phyloP scores from a whole-genome alignment of 2,797 vertebrate genomes.

The Diplodus sargus region DNA sequence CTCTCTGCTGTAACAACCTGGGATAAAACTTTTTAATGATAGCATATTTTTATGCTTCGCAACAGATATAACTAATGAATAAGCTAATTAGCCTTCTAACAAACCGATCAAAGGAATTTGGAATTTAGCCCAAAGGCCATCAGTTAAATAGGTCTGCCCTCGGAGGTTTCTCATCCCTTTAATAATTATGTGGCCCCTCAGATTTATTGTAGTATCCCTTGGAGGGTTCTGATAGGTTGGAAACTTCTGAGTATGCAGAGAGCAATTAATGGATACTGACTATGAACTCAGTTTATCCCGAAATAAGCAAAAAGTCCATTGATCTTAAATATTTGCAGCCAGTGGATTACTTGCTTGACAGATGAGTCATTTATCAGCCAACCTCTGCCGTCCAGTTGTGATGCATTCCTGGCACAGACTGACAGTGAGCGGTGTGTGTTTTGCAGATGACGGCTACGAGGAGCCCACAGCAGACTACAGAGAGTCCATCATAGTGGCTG shows the following conservation, averaged over 20 bases:
- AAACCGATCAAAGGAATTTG: too few species aligned
- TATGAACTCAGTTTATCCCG: neutral
- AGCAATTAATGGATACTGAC: neutral
- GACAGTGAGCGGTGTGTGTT: slow-evolving; percentile 30
- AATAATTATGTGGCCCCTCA: neutral
- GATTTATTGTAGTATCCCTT: neutral
- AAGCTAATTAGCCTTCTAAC: too few species aligned
- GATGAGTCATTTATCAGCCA: slow-evolving; percentile 15
- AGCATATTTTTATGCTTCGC: too few species aligned
- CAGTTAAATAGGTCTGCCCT: too few species aligned
- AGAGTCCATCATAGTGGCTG: slow-evolving; percentile 16
- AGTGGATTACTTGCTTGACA: neutral
- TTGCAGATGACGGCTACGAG: slow-evolving; percentile 71
- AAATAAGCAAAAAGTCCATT: neutral
- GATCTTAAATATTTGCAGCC: slow-evolving; percentile 1
- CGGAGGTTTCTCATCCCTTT: neutral
- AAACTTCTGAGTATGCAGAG: neutral
- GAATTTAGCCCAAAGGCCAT: too few species aligned
- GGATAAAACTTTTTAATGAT: too few species aligned
- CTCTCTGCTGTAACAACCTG: too few species aligned
- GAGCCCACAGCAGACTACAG: fast-evolving
- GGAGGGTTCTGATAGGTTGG: neutral
- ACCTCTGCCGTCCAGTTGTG: slow-evolving; percentile 13
- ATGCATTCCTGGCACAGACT: slow-evolving; percentile 26
- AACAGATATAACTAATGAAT: too few species aligned